A percentile compares a stretch with the other conserved stretches of the same genome.
Evolutionary conservation across 2,797 vertebrate genomes (phyloP).

Genomic region (Capromys pilorides): DNA sequence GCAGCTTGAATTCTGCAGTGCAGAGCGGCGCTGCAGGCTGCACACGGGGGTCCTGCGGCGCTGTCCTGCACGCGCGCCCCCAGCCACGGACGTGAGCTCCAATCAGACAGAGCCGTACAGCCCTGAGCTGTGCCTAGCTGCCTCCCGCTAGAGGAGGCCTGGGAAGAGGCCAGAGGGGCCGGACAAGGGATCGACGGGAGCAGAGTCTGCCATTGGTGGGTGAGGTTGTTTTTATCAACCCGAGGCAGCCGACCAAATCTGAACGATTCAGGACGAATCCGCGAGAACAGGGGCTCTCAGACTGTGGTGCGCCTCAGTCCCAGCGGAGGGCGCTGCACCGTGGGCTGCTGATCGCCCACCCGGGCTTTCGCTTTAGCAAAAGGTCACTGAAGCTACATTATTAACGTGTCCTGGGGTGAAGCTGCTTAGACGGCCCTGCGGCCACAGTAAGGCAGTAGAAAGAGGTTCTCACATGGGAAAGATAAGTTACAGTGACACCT

Average conservation of each 20-base stretch:
- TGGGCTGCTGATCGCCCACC: not conserved
- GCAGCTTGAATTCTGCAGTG: not conserved
- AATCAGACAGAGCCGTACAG: not conserved
- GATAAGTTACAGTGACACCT: too few relatives aligned
- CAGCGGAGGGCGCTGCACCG: not conserved
- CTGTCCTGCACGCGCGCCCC: not conserved
- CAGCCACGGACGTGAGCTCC: rapidly evolving
- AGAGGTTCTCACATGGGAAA: not conserved
- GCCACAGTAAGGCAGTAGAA: not conserved
- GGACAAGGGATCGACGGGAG: not conserved
- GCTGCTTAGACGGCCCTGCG: not conserved
- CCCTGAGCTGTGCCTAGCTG: rapidly evolving
- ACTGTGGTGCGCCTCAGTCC: not conserved
- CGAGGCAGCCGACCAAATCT: not conserved
- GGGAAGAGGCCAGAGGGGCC: not conserved
- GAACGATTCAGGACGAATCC: not conserved
- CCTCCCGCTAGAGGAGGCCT: not conserved
- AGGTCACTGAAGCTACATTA: too few relatives aligned
- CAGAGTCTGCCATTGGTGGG: not conserved
- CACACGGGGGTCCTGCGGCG: not conserved
- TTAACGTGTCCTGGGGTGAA: not conserved
- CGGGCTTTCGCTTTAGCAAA: not conserved
- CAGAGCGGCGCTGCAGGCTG: not conserved
- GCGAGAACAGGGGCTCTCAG: not conserved
- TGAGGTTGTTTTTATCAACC: not conserved